Conservation (phyloP, 2,888 invertebrate genomes). For the Miltochrista miniata region DNA sequence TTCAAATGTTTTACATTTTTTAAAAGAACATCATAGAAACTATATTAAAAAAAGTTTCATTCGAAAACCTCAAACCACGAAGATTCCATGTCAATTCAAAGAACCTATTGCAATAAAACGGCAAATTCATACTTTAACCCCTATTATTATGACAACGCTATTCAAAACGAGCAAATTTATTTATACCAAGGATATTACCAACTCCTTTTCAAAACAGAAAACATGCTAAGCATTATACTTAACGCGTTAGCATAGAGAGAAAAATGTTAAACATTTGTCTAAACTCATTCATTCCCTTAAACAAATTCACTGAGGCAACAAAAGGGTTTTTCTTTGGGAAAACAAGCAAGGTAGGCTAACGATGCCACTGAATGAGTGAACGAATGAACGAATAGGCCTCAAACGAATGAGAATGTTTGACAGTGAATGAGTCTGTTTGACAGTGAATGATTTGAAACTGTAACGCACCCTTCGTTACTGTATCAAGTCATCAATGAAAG, state of each 20-base stretch:
- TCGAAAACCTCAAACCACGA: too few relatives aligned
- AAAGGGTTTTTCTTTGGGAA: constrained; percentile 37
- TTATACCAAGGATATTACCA: constrained; percentile 37
- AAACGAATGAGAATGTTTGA: constrained; percentile 47
- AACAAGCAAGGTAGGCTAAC: constrained; percentile 44
- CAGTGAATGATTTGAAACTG: constrained; percentile 44
- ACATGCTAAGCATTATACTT: constrained; percentile 3
- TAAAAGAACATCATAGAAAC: too few relatives aligned
- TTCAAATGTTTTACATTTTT: too few relatives aligned
- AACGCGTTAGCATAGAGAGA: constrained; percentile 12
- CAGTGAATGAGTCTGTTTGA: too few relatives aligned
- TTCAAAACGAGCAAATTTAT: constrained; percentile 27
- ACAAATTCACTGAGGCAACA: constrained; percentile 55
- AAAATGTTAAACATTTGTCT: constrained; percentile 50
- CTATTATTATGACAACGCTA: constrained; percentile 28
- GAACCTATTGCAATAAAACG: neutral
- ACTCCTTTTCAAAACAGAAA: constrained; percentile 26
- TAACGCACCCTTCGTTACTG: constrained; percentile 30
- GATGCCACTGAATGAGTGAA: constrained; percentile 59
- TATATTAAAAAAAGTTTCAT: too few relatives aligned
- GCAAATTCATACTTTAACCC: constrained; percentile 8
- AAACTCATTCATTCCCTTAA: constrained; percentile 60
- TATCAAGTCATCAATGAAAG: constrained; percentile 25
- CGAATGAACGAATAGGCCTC: constrained; percentile 60
- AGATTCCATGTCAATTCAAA: too few relatives aligned